Evolutionary conservation across 2,797 vertebrate genomes (phyloP).

Genomic region (Scolopax bukidnonensis): DNA sequence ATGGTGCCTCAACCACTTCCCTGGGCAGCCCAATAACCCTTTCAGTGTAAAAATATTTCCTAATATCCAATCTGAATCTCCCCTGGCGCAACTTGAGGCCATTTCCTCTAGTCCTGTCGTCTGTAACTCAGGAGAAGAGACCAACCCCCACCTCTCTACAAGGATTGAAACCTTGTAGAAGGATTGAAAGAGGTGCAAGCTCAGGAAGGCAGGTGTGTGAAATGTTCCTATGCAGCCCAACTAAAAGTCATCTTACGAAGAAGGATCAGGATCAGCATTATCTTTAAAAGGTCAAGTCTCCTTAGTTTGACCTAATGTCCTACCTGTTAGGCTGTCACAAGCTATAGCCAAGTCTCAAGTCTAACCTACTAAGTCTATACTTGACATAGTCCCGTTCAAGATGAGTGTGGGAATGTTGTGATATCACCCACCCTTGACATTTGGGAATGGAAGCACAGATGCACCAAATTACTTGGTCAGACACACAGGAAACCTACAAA

Average conservation of each 20-base stretch:
- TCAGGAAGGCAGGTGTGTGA: neutral
- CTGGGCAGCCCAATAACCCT: too few species aligned
- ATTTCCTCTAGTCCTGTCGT: too few species aligned
- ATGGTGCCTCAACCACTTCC: too few species aligned
- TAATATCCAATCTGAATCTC: too few species aligned
- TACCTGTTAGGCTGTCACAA: neutral
- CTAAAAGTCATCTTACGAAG: neutral
- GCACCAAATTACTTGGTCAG: neutral
- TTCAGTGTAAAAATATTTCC: too few species aligned
- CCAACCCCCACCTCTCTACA: too few species aligned
- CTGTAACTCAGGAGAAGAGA: too few species aligned
- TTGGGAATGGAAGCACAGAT: neutral
- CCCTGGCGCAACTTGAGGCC: too few species aligned
- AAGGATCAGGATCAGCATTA: neutral
- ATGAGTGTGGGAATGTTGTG: neutral
- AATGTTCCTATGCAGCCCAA: neutral
- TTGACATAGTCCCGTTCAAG: neutral
- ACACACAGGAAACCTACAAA: neutral
- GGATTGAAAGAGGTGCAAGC: neutral
- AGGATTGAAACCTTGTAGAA: neutral
- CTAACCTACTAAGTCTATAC: neutral
- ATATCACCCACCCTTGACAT: rapidly evolving
- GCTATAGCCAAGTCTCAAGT: neutral
- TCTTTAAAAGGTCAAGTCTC: neutral
- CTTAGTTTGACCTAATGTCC: neutral